Percentiles rank a stretch among this genome's conserved stretches.
These are phyloP conservation scores for Mobula hypostoma DNA, from an alignment of 2,113 vertebrate species.

Conservation along the genomic window DNA sequence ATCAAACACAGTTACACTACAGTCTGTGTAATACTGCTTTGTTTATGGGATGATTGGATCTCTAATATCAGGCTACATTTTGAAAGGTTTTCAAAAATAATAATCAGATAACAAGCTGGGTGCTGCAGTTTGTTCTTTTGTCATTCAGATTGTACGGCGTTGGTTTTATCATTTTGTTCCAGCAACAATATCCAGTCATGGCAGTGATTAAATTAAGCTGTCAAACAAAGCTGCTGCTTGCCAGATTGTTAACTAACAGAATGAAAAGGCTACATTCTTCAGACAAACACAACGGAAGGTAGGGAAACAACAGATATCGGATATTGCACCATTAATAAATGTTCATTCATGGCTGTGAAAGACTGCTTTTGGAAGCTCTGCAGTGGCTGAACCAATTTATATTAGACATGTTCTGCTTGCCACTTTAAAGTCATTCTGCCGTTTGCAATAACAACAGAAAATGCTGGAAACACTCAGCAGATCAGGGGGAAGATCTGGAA, in stretches of 20 bases:
- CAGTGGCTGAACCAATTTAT: background rate
- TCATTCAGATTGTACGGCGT: constrained; percentile 61
- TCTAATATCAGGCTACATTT: constrained; percentile 76
- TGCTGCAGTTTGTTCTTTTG: constrained; percentile 54
- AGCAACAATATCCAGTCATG: constrained; percentile 58
- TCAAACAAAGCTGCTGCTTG: constrained; percentile 94
- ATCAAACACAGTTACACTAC: constrained; percentile 81
- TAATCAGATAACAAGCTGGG: constrained; percentile 83
- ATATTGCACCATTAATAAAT: constrained; percentile 17
- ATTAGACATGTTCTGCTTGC: background rate
- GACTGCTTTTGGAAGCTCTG: constrained; percentile 6
- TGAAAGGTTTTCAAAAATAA: constrained; percentile 76
- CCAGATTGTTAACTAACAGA: constrained; percentile 78
- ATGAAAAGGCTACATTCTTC: constrained; percentile 74
- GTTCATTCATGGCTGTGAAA: constrained; percentile 22
- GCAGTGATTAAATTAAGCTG: constrained; percentile 97
- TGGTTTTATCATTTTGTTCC: constrained; percentile 84
- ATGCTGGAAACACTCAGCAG: no score
- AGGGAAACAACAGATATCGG: constrained; percentile 33
- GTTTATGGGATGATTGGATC: constrained; percentile 91
- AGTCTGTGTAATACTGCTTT: constrained; percentile 80
- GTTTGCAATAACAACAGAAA: no score
- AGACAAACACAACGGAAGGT: constrained; percentile 52
- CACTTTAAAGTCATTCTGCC: background rate
- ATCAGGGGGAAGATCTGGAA: no score